These are phyloP conservation scores for Cyanoliseus patagonus DNA, from an alignment of 2,113 vertebrate species.

Conservation along the genomic window DNA sequence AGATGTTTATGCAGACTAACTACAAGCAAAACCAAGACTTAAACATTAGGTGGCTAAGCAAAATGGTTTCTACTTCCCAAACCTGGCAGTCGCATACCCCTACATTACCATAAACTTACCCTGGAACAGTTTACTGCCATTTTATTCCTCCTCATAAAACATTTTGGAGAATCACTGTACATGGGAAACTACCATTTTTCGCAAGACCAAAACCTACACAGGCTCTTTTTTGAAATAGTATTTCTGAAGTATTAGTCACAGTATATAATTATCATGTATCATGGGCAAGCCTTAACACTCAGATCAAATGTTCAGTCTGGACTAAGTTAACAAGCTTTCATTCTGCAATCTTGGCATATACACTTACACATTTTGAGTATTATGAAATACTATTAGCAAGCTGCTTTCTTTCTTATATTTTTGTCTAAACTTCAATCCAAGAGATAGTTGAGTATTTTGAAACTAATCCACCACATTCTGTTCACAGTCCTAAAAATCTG, in stretches of 20 bases:
- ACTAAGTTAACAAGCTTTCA: background rate
- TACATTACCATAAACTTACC: background rate
- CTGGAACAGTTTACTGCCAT: background rate
- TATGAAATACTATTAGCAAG: background rate
- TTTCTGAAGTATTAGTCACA: background rate
- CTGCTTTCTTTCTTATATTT: background rate
- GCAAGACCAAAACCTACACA: background rate
- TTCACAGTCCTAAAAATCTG: background rate
- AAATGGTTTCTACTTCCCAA: background rate
- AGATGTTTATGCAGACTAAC: background rate
- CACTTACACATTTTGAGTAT: background rate
- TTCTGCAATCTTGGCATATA: background rate
- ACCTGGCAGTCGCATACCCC: background rate
- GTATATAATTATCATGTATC: background rate
- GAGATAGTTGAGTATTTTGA: background rate
- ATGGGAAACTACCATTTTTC: background rate
- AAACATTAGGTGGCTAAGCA: background rate
- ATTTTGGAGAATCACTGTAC: background rate
- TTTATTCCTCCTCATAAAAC: background rate
- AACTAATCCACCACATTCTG: background rate
- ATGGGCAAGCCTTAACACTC: background rate
- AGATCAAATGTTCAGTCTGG: background rate
- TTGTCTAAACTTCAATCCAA: background rate
- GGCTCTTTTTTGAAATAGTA: background rate
- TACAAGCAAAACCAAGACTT: background rate